Evolutionary conservation across 2,888 invertebrate species (phyloP).

Genomic region (Pheosia gnoma): DNA sequence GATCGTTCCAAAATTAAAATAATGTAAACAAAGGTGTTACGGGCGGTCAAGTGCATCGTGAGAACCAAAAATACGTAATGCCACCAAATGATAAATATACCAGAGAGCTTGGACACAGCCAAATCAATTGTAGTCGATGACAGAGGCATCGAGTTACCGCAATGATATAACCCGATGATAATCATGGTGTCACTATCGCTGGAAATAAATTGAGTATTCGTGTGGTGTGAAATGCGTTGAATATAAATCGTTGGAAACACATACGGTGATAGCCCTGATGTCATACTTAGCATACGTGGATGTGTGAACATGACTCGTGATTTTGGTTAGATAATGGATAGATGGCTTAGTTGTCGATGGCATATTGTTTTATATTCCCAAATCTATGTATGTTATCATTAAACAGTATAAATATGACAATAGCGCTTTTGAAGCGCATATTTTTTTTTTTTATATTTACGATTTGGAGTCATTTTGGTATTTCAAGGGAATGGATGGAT

Average conservation of each 20-base stretch:
- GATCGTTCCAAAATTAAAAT: neutral
- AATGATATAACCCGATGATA: slow-evolving; percentile 54
- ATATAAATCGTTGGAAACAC: slow-evolving; percentile 60
- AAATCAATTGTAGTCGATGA: slow-evolving; percentile 35
- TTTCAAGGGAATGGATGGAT: no score
- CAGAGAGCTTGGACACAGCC: slow-evolving; percentile 23
- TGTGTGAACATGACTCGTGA: slow-evolving; percentile 20
- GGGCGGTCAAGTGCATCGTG: slow-evolving; percentile 3
- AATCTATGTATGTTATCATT: no score
- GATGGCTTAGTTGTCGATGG: no score
- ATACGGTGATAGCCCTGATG: slow-evolving; percentile 18
- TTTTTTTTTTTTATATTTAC: no score
- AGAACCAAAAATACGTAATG: slow-evolving; percentile 26
- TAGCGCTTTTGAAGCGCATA: no score
- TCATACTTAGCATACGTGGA: slow-evolving; percentile 30
- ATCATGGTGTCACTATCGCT: slow-evolving; percentile 68
- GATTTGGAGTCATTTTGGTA: no score
- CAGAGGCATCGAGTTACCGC: slow-evolving; percentile 29
- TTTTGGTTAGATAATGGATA: neutral
- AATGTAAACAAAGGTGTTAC: neutral
- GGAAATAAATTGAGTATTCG: slow-evolving; percentile 68
- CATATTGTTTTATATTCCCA: no score
- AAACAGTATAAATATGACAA: no score
- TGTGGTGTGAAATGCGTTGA: slow-evolving; percentile 44
- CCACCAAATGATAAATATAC: slow-evolving; percentile 31